Conservation (phyloP, 1,140 invertebrate genomes). For the Heliothis subflexa region DNA sequence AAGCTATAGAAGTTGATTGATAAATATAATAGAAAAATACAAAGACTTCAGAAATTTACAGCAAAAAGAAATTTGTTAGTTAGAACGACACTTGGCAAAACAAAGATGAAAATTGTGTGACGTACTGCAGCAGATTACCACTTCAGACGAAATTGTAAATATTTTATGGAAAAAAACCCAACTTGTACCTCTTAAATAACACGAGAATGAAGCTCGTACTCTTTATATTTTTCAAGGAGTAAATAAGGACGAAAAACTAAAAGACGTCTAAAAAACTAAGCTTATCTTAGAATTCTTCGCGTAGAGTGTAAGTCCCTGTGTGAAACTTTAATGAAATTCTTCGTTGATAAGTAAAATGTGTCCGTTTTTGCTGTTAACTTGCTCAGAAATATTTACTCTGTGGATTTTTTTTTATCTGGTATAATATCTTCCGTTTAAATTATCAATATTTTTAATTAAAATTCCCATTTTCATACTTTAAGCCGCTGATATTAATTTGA, state of each 20-base stretch:
- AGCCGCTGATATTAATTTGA: not conserved
- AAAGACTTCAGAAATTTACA: too few relatives aligned
- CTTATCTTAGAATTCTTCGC: slow-evolving; percentile 41
- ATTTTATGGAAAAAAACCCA: too few relatives aligned
- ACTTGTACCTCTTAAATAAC: not conserved
- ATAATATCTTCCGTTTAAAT: not conserved
- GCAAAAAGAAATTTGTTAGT: too few relatives aligned
- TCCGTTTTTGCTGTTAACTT: slow-evolving; percentile 25
- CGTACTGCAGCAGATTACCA: too few relatives aligned
- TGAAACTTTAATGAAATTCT: slow-evolving; percentile 45
- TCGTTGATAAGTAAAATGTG: slow-evolving; percentile 41
- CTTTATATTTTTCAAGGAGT: slow-evolving; percentile 23
- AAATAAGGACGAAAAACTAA: slow-evolving; percentile 22
- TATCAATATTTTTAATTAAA: not conserved
- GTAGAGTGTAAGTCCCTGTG: slow-evolving; percentile 35
- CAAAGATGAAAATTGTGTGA: too few relatives aligned
- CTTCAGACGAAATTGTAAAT: too few relatives aligned
- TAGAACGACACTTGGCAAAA: not conserved
- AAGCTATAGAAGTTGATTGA: too few relatives aligned
- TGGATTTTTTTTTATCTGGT: slow-evolving; percentile 20
- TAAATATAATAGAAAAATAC: too few relatives aligned
- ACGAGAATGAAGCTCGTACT: not conserved
- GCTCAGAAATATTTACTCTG: slow-evolving; percentile 22
- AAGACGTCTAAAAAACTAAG: slow-evolving; percentile 34
- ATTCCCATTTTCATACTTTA: not conserved